A percentile compares a stretch with the other conserved stretches of the same genome.
phyloP scores from a whole-genome alignment of 1,140 invertebrate species.

The Diorhabda elongata region DNA sequence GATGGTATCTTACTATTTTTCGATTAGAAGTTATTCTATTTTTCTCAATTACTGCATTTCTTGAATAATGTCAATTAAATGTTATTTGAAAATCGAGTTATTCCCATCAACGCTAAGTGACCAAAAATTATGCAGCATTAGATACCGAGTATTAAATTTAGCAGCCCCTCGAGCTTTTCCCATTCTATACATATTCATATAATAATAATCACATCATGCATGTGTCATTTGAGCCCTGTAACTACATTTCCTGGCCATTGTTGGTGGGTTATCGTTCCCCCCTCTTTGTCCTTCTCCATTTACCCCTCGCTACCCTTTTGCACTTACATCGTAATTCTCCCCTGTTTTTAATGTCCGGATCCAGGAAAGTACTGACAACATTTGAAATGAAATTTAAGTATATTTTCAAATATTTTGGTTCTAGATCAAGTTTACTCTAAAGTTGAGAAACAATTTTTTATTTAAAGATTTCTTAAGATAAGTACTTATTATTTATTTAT shows the following conservation, averaged over 20 bases:
- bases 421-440: too few species aligned
- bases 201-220: conserved; percentile 45
- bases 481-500: too few species aligned
- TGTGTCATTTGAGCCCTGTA: conserved; percentile 44
- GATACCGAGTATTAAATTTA: conserved; percentile 21
- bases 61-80: too few species aligned
- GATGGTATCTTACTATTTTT: too few species aligned
- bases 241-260: conserved; percentile 43
- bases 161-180: conserved; percentile 3
- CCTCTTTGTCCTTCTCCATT: conserved; percentile 23
- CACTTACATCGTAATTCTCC: not conserved
- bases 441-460: too few species aligned
- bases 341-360: not conserved
- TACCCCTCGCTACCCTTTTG: conserved; percentile 1
- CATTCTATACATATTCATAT: conserved; percentile 39
- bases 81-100: not conserved
- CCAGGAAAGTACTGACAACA: too few species aligned
- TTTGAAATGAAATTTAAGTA: too few species aligned
- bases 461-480: too few species aligned
- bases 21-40: too few species aligned
- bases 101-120: conserved; percentile 19
- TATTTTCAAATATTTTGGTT: not conserved
- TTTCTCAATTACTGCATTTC: too few species aligned
- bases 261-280: conserved; percentile 37
- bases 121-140: conserved; percentile 25